Base-by-base conservation (phyloP, 2,888 invertebrate genomes). In the Nebria brevicollis region DNA sequence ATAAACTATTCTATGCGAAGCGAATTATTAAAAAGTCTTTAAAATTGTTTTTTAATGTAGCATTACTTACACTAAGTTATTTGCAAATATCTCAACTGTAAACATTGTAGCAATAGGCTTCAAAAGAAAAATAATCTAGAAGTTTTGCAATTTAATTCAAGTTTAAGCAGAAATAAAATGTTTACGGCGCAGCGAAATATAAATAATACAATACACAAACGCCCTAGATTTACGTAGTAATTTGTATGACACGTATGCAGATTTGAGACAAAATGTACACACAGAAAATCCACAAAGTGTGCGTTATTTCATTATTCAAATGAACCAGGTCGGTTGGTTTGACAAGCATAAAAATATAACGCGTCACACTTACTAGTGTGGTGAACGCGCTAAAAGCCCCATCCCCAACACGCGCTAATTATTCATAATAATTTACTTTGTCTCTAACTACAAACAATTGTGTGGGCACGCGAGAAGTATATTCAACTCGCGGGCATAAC, bases 371-470 rank as follows among this genome's bases (percentile, higher is more conserved):
- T 70, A 70, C 54, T 13, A 54, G 54, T 13, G 54, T 13, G 54
- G 54, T 34, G 70, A 8, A 34, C 34, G 20, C 70, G 70, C 25
- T 34, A 70, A 70, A 20, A 70, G 25, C 70, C 10, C n/a, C 70
- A 70, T 70, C 70, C 13, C 34, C 11, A 11, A 34, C 34, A 34
- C 15, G 11, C 70, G 34, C 70, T 70, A 70, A 70, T 70, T 70
- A 70, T 70, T 70, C 70, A 70, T 70, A 70, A 70, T 70, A 70
- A 70, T 70, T 70, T 70, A 70, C 70, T 70, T 70, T 70, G 70
- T 70, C n/a, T 70, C 20, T 70, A 70, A 70, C 25, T 70, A 70
- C 70, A 70, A 20, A 70, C 70, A 70, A 25, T 70, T 11, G 26
- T 68, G 25, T 8, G 13, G 26, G 25, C 34, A 70, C 70, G 70